A percentile compares a stretch with the other conserved stretches of the same genome.
Conservation (phyloP, 2,797 vertebrate genomes). For the Betta splendens region DNA sequence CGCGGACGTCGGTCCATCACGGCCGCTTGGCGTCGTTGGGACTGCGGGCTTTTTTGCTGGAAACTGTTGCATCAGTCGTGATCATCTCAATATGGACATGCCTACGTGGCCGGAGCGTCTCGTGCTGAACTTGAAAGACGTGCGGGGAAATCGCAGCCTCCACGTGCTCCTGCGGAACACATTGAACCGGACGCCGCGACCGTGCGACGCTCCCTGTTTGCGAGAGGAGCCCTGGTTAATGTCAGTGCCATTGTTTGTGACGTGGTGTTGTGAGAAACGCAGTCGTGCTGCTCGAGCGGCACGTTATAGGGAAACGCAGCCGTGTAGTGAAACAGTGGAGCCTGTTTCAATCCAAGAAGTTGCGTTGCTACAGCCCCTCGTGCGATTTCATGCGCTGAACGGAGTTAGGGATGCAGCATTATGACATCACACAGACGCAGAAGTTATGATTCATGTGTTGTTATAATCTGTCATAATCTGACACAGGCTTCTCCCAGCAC, state of each 20-base stretch:
- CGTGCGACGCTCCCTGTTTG: not conserved
- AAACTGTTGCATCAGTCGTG: constrained; percentile 71
- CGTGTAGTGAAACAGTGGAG: too few relatives aligned
- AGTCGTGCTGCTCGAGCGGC: not conserved
- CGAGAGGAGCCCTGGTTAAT: not conserved
- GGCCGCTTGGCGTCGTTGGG: not conserved
- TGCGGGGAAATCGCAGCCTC: constrained; percentile 18
- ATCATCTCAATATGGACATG: constrained; percentile 53
- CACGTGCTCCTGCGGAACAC: constrained; percentile 4
- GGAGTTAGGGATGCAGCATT: not conserved
- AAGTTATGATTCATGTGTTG: not conserved
- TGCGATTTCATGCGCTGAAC: not conserved
- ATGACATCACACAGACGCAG: not conserved
- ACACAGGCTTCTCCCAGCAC: not conserved
- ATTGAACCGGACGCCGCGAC: not conserved
- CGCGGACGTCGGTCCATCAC: constrained; percentile 18
- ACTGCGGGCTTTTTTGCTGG: constrained; percentile 4
- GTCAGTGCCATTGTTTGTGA: not conserved
- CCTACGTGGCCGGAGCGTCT: constrained; percentile 70
- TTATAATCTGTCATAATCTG: not conserved
- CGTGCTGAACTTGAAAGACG: constrained; percentile 37
- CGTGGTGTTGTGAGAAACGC: not conserved
- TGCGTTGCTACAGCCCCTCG: not conserved
- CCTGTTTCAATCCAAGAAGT: constrained; percentile 10
- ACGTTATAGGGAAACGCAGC: not conserved